Percentiles rank a stretch among this genome's conserved stretches.
phyloP scores from a whole-genome alignment of 2,888 invertebrate genomes.

The Mythimna lalbum region DNA sequence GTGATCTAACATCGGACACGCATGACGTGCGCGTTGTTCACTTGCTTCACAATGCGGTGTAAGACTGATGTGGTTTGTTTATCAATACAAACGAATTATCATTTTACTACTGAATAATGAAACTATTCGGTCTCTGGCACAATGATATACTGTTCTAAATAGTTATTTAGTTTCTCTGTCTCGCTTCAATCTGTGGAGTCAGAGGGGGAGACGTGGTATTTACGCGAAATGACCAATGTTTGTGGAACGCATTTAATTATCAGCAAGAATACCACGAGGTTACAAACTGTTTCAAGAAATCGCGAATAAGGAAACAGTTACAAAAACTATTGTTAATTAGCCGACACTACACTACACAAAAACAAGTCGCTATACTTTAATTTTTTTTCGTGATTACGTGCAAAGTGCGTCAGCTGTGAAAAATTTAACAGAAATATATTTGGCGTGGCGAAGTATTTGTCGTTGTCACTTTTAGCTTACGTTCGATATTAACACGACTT shows the following conservation, averaged over 20 bases:
- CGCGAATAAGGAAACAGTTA: constrained; percentile 28
- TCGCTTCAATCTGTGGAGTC: constrained; percentile 1
- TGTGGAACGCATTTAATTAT: constrained; percentile 42
- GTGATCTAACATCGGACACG: constrained; percentile 21
- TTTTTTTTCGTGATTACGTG: constrained; percentile 27
- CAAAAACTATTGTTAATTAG: constrained; percentile 27
- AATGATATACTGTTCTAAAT: constrained; percentile 35
- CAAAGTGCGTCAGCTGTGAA: constrained; percentile 42
- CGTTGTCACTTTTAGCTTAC: constrained; percentile 27
- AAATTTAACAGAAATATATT: constrained; percentile 40
- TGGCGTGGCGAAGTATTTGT: constrained; percentile 35
- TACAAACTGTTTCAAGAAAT: constrained; percentile 13
- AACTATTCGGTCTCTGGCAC: constrained; percentile 24
- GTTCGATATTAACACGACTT: constrained; percentile 18
- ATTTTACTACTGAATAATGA: constrained; percentile 26
- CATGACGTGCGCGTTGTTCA: constrained; percentile 23
- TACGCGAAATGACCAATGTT: constrained; percentile 31
- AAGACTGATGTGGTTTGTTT: constrained; percentile 38
- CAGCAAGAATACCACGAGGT: constrained; percentile 24
- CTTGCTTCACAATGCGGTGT: constrained; percentile 20
- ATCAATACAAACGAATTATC: constrained; percentile 37
- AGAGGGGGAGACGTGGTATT: constrained; percentile 26
- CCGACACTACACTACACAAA: background rate
- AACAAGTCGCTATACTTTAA: constrained; percentile 16
- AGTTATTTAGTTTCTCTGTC: constrained; percentile 3